Base-by-base conservation (phyloP, 2,797 vertebrate species). In the Hyperoplus immaculatus region DNA sequence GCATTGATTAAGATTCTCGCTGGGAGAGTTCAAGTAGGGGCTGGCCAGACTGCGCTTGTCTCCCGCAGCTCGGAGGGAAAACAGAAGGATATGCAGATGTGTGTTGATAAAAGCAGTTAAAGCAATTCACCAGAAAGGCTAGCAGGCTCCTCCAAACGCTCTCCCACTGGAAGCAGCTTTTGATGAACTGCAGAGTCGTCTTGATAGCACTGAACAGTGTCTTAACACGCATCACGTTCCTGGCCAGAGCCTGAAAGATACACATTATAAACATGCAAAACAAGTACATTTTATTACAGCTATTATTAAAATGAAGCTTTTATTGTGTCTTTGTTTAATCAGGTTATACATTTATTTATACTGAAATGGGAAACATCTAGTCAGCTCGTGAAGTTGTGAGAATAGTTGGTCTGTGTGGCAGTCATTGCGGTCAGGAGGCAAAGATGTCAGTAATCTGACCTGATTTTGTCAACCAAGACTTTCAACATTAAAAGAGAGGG, bases 101-200 rank as follows among this genome's bases (percentile, higher is more conserved):
- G 77, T 84, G 85, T 80, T 74, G 86, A 92, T 85, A 83, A 29
- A 29, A 84, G 73, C 69, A 79, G 76, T 78, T 61, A 70, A 83
- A 83, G 77, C 60, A 87, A 95, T 78, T 96, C 91, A 99, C 98
- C 96, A 97, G 84, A 78, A 99, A 99, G 8, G 98, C 97, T 61
- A 95, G 73, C 86, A 97, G 68, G 77, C 97, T 99, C 91, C 97
- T 95, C 75, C 95, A 89, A 0, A 96, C 90, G 55, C 96, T 99
- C 86, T 99, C 97, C 98, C 98, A 99, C 89, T 97, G 97, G 94
- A 99, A 99, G 88, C 98, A 99, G 96, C 97, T 99, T 89, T 96
- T 97, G 86, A 99, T 95, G 92, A 97, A 99, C 69, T 96, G 97
- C 78, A 97, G 75, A 39, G 95, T 95, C 61, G 95, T 96, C 95